phyloP scores from a whole-genome alignment of 2,797 vertebrate genomes.

The Notoglanidium macrostoma region DNA sequence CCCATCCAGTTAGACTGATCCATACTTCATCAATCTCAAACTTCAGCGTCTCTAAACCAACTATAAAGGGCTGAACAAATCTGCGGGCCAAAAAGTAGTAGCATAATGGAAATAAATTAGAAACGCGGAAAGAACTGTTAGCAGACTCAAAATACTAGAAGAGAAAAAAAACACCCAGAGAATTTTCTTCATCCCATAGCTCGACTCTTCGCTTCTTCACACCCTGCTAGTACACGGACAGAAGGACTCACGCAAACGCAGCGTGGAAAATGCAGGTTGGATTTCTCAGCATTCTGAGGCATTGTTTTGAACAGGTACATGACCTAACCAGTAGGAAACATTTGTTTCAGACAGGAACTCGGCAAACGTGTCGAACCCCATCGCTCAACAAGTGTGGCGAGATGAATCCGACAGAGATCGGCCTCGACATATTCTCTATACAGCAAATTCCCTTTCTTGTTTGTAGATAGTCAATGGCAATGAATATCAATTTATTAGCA shows the following conservation, averaged over 20 bases:
- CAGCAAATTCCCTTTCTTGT: neutral
- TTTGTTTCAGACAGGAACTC: neutral
- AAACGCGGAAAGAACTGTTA: neutral
- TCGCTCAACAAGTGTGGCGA: neutral
- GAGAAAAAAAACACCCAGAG: neutral
- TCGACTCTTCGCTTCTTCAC: neutral
- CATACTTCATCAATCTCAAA: neutral
- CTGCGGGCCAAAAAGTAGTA: neutral
- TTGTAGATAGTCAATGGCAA: neutral
- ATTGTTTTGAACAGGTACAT: slow-evolving; percentile 5
- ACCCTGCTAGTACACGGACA: neutral
- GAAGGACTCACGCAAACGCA: neutral
- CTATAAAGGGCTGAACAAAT: neutral
- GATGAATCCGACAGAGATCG: neutral
- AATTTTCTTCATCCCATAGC: neutral
- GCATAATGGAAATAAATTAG: neutral
- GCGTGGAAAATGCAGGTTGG: neutral
- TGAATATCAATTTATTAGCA: neutral
- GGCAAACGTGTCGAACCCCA: neutral
- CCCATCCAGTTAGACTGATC: neutral
- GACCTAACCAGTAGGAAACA: neutral
- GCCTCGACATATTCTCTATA: neutral
- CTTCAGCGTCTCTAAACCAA: neutral
- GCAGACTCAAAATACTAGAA: neutral
- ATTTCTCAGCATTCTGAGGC: neutral